Percentiles rank a stretch among this genome's conserved stretches.
phyloP scores from a whole-genome alignment of 2,797 vertebrate genomes.

The Artibeus lituratus region DNA sequence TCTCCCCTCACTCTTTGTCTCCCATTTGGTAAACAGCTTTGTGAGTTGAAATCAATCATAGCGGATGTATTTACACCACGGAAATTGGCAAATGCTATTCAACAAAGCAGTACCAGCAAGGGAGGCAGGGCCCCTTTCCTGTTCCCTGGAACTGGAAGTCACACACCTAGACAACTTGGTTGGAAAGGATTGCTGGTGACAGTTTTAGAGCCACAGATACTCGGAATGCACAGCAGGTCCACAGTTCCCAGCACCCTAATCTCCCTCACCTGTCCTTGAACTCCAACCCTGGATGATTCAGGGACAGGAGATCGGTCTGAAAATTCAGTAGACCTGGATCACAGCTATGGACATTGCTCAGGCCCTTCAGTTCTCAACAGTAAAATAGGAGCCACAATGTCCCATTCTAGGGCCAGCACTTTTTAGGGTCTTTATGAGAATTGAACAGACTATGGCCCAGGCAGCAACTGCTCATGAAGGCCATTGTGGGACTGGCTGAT shows the following conservation, averaged over 20 bases:
- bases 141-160: not conserved
- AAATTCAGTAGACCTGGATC: not conserved
- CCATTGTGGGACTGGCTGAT: too few species aligned
- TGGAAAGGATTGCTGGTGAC: not conserved
- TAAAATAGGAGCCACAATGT: not conserved
- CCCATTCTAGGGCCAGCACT: too few species aligned
- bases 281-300: not conserved
- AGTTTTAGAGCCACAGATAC: not conserved
- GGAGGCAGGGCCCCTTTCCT: not conserved
- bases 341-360: not conserved
- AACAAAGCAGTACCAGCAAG: not conserved
- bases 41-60: not conserved
- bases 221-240: rapidly evolving
- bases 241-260: too few species aligned
- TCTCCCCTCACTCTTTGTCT: not conserved
- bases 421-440: not conserved
- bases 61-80: not conserved
- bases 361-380: not conserved
- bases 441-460: not conserved
- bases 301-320: not conserved
- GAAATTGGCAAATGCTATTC: not conserved
- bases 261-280: not conserved
- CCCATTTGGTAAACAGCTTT: not conserved
- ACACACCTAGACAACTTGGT: not conserved
- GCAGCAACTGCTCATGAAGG: not conserved